These are phyloP conservation scores for Brenthis daphne DNA, from an alignment of 2,888 invertebrate species.

Conservation along the genomic window DNA sequence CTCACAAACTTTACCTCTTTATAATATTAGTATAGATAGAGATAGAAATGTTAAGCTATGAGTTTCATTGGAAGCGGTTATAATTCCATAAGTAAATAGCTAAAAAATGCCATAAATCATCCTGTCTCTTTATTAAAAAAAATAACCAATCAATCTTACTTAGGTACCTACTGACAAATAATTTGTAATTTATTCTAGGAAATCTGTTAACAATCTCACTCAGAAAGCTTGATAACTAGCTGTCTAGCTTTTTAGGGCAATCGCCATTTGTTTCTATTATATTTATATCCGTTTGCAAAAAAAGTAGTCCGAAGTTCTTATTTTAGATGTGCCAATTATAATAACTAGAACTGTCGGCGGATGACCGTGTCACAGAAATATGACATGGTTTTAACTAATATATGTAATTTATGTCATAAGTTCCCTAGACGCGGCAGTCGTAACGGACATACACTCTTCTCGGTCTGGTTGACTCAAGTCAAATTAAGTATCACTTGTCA, in stretches of 20 bases:
- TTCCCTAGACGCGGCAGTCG: too few relatives aligned
- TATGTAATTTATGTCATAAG: too few relatives aligned
- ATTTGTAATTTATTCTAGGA: slow-evolving; percentile 25
- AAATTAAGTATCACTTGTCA: too few relatives aligned
- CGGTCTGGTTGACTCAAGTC: too few relatives aligned
- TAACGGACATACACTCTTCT: too few relatives aligned
- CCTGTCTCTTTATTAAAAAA: background rate
- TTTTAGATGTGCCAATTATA: background rate
- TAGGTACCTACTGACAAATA: background rate
- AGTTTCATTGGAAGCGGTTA: too few relatives aligned
- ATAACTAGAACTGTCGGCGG: background rate
- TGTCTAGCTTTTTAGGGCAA: slow-evolving; percentile 28
- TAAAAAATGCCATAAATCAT: too few relatives aligned
- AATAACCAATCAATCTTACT: slow-evolving; percentile 23
- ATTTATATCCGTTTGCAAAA: slow-evolving; percentile 25
- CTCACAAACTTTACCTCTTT: too few relatives aligned
- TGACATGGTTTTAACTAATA: too few relatives aligned
- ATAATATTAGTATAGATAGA: too few relatives aligned
- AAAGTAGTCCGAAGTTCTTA: background rate
- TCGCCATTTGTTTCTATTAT: slow-evolving; percentile 23
- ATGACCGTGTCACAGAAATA: background rate
- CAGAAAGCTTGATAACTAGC: slow-evolving; percentile 30
- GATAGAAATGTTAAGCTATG: too few relatives aligned
- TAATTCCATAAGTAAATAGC: too few relatives aligned
- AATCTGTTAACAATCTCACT: slow-evolving; percentile 18